Evolutionary conservation across 2,113 vertebrate species (phyloP).

Genomic region (Gambusia affinis): DNA sequence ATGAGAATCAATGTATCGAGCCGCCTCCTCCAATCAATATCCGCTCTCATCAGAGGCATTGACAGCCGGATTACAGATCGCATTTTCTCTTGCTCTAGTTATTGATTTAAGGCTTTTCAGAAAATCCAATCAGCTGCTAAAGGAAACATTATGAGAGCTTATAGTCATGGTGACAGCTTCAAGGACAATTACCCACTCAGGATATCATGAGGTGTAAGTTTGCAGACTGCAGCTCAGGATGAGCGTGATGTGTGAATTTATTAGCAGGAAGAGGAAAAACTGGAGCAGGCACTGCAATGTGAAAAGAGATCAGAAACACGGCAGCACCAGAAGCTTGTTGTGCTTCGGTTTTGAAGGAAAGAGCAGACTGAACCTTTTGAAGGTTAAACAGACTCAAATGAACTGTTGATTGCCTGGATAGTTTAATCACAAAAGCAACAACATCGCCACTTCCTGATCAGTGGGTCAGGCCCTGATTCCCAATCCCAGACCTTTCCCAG

Average conservation of each 20-base stretch:
- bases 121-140: slow-evolving; percentile 9
- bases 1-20: background rate
- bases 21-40: slow-evolving; percentile 8
- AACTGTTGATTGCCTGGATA: background rate
- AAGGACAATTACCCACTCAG: background rate
- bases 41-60: background rate
- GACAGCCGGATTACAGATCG: slow-evolving; percentile 6
- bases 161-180: background rate
- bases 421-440: slow-evolving; percentile 5
- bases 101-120: slow-evolving; percentile 32
- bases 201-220: background rate
- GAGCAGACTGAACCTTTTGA: background rate
- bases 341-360: no score
- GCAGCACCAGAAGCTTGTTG: no score
- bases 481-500: slow-evolving; percentile 69
- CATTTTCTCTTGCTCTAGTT: background rate
- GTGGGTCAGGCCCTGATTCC: slow-evolving; percentile 60
- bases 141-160: background rate
- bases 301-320: no score
- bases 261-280: no score
- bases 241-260: no score
- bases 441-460: slow-evolving; percentile 67
- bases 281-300: no score
- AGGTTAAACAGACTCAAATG: background rate
- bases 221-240: background rate